These are phyloP conservation scores for Lepidocyrtoides sp. DNA, from an alignment of 2,888 invertebrate genomes.

Conservation along the genomic window DNA sequence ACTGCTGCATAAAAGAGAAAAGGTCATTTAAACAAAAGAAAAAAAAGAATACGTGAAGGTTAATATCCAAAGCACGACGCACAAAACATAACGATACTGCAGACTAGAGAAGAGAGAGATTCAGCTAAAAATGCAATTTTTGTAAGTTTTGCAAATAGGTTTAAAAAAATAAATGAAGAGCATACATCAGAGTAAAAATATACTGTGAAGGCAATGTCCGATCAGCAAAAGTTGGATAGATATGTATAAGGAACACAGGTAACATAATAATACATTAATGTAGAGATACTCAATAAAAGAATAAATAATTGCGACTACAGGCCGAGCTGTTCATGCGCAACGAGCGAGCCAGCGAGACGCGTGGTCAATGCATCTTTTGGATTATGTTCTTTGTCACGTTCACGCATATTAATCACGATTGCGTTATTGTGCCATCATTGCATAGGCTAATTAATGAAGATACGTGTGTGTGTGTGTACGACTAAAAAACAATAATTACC, in stretches of 20 bases:
- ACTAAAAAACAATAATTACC: conserved; percentile 7
- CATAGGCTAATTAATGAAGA: conserved; percentile 32
- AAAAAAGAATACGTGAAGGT: conserved; percentile 43
- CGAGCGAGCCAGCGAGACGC: background rate
- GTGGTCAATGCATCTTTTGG: conserved; percentile 34
- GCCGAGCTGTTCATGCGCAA: conserved; percentile 3
- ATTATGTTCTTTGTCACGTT: conserved; percentile 26
- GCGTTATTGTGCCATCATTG: background rate
- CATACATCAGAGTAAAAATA: too few relatives aligned
- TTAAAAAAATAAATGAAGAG: background rate
- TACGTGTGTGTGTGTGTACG: background rate
- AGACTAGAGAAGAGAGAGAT: background rate
- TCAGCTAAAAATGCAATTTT: conserved; percentile 9
- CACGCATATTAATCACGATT: conserved; percentile 46
- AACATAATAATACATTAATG: background rate
- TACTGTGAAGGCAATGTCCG: too few relatives aligned
- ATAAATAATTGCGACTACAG: conserved; percentile 38
- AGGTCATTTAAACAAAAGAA: conserved; percentile 59
- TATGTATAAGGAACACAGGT: background rate
- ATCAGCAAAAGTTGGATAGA: background rate
- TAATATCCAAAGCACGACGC: conserved; percentile 76
- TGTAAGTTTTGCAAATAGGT: background rate
- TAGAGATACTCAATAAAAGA: background rate
- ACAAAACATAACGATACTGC: background rate
- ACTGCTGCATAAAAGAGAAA: conserved; percentile 62